These are phyloP conservation scores for Paguma larvata DNA, from an alignment of 2,797 vertebrate genomes.

Conservation along the genomic window DNA sequence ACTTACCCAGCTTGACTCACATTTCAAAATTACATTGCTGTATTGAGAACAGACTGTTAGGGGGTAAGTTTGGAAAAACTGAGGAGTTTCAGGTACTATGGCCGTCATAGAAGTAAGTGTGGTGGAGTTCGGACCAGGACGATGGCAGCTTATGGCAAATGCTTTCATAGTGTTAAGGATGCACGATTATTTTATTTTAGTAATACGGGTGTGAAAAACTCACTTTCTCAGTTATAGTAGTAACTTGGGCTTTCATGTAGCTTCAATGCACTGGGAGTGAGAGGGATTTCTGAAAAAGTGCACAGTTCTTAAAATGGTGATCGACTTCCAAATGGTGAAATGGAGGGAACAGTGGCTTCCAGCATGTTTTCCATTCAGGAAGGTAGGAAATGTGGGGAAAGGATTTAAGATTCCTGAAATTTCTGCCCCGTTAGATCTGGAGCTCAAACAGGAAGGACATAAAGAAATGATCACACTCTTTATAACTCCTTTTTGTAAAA, in stretches of 20 bases:
- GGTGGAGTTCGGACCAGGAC: neutral
- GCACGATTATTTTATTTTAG: neutral
- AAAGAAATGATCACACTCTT: neutral
- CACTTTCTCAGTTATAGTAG: neutral
- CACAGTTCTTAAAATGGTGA: neutral
- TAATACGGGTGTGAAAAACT: neutral
- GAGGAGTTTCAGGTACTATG: neutral
- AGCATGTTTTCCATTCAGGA: neutral
- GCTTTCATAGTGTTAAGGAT: neutral
- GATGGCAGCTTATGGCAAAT: neutral
- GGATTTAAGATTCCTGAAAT: neutral
- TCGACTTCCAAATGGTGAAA: neutral
- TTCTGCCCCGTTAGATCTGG: neutral
- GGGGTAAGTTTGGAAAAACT: neutral
- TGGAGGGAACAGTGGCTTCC: neutral
- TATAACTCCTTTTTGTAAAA: neutral
- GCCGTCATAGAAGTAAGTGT: neutral
- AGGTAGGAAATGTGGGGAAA: neutral
- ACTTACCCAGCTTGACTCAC: neutral
- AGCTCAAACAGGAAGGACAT: neutral
- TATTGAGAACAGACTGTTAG: neutral
- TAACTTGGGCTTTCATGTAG: neutral
- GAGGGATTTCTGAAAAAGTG: neutral
- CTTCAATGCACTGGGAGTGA: neutral
- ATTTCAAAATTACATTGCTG: neutral